A percentile compares a stretch with the other conserved stretches of the same genome.
These are phyloP conservation scores for Melitaea cinxia DNA, from an alignment of 1,140 invertebrate species.

Conservation along the genomic window DNA sequence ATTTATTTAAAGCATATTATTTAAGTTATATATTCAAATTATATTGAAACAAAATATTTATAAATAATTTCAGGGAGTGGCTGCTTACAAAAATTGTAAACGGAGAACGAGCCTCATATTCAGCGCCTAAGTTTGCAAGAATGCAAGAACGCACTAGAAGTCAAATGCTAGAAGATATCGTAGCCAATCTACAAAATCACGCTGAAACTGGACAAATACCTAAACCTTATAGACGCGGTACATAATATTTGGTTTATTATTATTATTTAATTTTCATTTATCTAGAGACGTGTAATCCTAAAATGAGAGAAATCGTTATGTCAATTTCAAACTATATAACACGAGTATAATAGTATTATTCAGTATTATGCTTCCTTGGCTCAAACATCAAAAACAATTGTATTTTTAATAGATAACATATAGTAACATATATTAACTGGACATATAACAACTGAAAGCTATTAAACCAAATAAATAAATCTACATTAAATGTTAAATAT, in stretches of 20 bases:
- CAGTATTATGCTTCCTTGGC: constrained; percentile 8
- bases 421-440: too few species aligned
- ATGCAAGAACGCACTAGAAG: constrained; percentile 95
- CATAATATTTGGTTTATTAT: not conserved
- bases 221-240: constrained; percentile 93
- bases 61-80: constrained; percentile 88
- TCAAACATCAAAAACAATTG: constrained; percentile 6
- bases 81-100: constrained; percentile 98
- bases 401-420: too few species aligned
- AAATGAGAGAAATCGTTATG: not conserved
- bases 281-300: too few species aligned
- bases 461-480: too few species aligned
- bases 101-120: constrained; percentile 97
- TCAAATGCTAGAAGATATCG: constrained; percentile 97
- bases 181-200: constrained; percentile 96
- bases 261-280: too few species aligned
- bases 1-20: too few species aligned
- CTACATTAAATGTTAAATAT: too few species aligned
- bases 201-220: constrained; percentile 97
- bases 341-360: too few species aligned
- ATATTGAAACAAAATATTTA: too few species aligned
- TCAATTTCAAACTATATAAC: too few species aligned
- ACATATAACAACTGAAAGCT: too few species aligned
- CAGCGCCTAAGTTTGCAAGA: constrained; percentile 97
- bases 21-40: too few species aligned